These are phyloP conservation scores for Suricata suricatta DNA, from an alignment of 2,113 vertebrate genomes.

Conservation along the genomic window DNA sequence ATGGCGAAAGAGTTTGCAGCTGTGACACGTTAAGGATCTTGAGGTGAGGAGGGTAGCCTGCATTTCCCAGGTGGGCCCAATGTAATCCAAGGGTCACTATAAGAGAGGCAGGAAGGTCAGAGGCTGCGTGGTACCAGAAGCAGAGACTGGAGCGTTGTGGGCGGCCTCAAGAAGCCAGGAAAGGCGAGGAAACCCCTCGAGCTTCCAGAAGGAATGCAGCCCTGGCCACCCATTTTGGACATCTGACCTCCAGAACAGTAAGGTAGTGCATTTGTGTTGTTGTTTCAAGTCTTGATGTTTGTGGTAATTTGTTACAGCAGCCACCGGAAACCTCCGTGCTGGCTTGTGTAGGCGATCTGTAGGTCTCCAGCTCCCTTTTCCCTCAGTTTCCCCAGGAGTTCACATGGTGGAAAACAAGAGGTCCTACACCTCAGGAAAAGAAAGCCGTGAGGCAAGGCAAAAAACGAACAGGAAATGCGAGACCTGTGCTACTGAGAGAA, in stretches of 20 bases:
- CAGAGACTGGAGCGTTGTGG: no score
- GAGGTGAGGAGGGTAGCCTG: neutral
- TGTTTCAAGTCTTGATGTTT: neutral
- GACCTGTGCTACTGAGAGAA: no score
- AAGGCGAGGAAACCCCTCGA: neutral
- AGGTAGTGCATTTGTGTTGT: neutral
- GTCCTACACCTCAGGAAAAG: neutral
- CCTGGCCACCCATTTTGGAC: neutral
- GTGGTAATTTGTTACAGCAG: neutral
- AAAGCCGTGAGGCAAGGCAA: neutral
- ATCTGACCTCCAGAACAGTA: neutral
- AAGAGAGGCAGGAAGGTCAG: neutral
- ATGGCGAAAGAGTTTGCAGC: neutral
- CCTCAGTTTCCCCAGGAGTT: neutral
- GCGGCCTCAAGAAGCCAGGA: neutral
- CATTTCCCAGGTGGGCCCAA: neutral
- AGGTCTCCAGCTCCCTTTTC: neutral
- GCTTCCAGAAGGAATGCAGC: neutral
- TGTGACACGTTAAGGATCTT: neutral
- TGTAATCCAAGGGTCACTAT: neutral
- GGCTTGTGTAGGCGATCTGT: no score
- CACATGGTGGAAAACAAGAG: neutral
- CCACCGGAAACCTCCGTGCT: accelerated
- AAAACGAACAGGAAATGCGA: no score
- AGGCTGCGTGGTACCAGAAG: accelerated